Evolutionary conservation across 2,113 vertebrate species (phyloP).

Genomic region (Planiliza haematocheilus): DNA sequence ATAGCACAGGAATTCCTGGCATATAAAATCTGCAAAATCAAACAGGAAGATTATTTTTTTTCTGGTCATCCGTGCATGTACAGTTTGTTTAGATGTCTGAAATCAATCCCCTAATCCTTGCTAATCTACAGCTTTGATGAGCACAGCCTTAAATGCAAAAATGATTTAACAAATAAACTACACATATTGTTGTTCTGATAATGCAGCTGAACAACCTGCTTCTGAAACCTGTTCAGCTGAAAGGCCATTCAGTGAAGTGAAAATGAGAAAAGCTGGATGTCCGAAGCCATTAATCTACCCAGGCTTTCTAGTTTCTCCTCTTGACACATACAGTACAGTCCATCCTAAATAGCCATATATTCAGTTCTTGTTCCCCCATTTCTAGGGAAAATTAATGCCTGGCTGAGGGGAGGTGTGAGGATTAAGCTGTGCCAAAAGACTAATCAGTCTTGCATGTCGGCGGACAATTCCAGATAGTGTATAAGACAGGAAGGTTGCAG

Average conservation of each 20-base stretch:
- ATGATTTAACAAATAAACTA: too few relatives aligned
- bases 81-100: too few relatives aligned
- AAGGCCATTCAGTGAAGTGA: constrained; percentile 28
- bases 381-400: constrained; percentile 55
- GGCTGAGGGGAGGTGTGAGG: constrained; percentile 47
- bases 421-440: constrained; percentile 45
- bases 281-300: constrained; percentile 58
- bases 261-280: constrained; percentile 55
- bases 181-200: constrained; percentile 44
- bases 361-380: constrained; percentile 40
- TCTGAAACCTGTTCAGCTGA: constrained; percentile 43
- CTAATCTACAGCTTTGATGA: too few relatives aligned
- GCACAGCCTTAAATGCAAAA: too few relatives aligned
- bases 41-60: too few relatives aligned
- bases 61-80: too few relatives aligned
- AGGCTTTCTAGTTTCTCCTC: constrained; percentile 24
- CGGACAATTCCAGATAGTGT: constrained; percentile 46
- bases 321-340: constrained; percentile 24
- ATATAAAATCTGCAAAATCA: too few relatives aligned
- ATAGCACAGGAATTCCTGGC: too few relatives aligned
- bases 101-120: too few relatives aligned
- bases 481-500: constrained; percentile 20
- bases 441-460: constrained; percentile 47
- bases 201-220: constrained; percentile 34
- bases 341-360: constrained; percentile 55